phyloP scores from a whole-genome alignment of 2,888 invertebrate species.

The Dichetophora obliterata region DNA sequence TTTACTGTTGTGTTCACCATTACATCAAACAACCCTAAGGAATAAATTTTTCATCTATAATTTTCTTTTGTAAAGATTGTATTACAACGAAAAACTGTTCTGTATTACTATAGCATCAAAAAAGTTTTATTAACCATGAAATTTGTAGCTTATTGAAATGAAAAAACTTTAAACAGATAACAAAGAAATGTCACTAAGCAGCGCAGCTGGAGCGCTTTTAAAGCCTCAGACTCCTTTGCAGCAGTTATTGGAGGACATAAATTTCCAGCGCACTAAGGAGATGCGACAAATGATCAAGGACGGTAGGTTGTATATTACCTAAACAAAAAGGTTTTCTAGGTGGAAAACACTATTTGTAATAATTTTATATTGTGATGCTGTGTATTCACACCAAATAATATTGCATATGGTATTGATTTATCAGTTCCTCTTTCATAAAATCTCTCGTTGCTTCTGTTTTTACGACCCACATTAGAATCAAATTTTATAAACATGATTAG shows the following conservation, averaged over 20 bases:
- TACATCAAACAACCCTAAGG: too few species aligned
- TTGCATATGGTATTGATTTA: slow-evolving; percentile 21
- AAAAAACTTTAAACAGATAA: too few species aligned
- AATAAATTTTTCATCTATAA: too few species aligned
- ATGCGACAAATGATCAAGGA: slow-evolving; percentile 90
- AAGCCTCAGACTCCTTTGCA: slow-evolving; percentile 79
- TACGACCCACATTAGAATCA: neutral
- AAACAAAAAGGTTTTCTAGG: too few species aligned
- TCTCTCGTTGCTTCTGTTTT: neutral
- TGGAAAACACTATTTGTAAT: too few species aligned
- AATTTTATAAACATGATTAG: too few species aligned
- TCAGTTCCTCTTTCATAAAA: neutral
- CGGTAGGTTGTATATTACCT: slow-evolving; percentile 72
- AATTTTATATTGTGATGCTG: neutral
- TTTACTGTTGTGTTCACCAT: too few species aligned
- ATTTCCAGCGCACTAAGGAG: slow-evolving; percentile 92
- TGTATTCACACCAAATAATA: neutral
- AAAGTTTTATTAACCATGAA: neutral
- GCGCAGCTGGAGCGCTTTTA: slow-evolving; percentile 65
- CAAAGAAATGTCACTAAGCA: slow-evolving; percentile 61
- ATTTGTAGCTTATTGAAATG: too few species aligned
- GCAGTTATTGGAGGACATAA: slow-evolving; percentile 90
- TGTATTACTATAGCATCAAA: neutral
- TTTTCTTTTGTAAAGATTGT: neutral
- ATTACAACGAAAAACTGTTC: neutral